Evolutionary conservation across 2,113 vertebrate species (phyloP), one percentile per base, ranked within the genome.

Genomic region (Camelus dromedarius): DNA sequence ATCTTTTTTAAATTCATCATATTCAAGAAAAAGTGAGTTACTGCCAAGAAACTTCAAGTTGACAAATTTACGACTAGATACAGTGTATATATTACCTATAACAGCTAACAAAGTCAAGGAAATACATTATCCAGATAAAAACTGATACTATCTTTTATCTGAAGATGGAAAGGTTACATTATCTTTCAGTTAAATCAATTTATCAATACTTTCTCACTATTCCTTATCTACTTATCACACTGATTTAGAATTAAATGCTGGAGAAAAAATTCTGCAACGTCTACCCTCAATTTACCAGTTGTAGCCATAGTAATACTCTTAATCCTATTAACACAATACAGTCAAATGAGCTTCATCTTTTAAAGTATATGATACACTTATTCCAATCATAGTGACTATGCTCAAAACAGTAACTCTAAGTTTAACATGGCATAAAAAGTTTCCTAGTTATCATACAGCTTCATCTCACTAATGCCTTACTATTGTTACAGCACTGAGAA

Each of bases 191-290:
- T 73, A 70, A 97, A 96, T 35, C 7, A 35, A 80, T 80, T 93
- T 93, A 81, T 82, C 83, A 92, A 64, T 85, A 67, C 22, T 69
- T 96, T 60, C n/a, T 19, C n/a, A 79, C 58, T 93, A 12, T 79
- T 88, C 24, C 77, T 75, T 80, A 58, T 84, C n/a, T 2, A 1
- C 66, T 89, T 50, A 89, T 81, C 79, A 95, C 67, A 91, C 1
- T 76, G 58, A 95, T 84, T 93, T 87, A 91, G 24, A 96, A 93
- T 13, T 89, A n/a, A 93, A 96, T 95, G n/a, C 18, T 75, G 38
- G 35, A 67, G 20, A 73, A 69, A 67, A 88, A n/a, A 90, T 69
- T 79, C 35, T 83, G 24, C 69, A 79, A 81, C 5, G 8, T 95
- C 60, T 88, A 88, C 48, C 32, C 75, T 90, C 56, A 67, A 79